Evolutionary conservation across 2,113 vertebrate genomes (phyloP).

Genomic region (Scomber japonicus): DNA sequence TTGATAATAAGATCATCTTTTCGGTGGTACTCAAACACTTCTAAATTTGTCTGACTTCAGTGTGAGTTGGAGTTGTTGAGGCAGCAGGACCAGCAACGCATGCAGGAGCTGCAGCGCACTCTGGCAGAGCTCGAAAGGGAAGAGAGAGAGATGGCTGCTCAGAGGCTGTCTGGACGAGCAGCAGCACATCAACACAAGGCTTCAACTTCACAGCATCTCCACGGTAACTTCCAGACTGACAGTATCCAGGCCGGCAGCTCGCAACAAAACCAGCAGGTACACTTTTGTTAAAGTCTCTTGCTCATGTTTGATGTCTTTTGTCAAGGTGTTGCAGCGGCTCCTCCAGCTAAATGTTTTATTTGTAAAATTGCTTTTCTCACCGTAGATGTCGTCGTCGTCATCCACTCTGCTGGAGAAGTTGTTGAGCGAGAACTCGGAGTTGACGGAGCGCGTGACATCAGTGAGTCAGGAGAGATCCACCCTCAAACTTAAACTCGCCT

Average conservation of each 20-base stretch:
- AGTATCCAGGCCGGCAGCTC: slow-evolving; percentile 2
- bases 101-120: slow-evolving; percentile 88
- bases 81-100: slow-evolving; percentile 87
- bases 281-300: background rate
- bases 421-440: slow-evolving; percentile 85
- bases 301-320: background rate
- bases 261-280: slow-evolving; percentile 68
- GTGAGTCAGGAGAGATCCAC: slow-evolving; percentile 82
- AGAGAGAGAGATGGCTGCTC: slow-evolving; percentile 72
- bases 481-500: slow-evolving; percentile 77
- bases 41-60: slow-evolving; percentile 70
- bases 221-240: slow-evolving; percentile 20
- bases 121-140: slow-evolving; percentile 82
- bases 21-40: background rate
- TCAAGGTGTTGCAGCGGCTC: too few species aligned
- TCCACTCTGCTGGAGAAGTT: slow-evolving; percentile 79
- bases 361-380: background rate
- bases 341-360: too few species aligned
- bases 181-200: slow-evolving; percentile 31
- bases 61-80: slow-evolving; percentile 87
- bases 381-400: slow-evolving; percentile 29
- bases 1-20: background rate
- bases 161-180: slow-evolving; percentile 56
- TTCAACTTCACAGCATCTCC: slow-evolving; percentile 16
- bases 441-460: slow-evolving; percentile 74